Conservation (phyloP, 2,888 invertebrate genomes). For the Andrena marginata region DNA sequence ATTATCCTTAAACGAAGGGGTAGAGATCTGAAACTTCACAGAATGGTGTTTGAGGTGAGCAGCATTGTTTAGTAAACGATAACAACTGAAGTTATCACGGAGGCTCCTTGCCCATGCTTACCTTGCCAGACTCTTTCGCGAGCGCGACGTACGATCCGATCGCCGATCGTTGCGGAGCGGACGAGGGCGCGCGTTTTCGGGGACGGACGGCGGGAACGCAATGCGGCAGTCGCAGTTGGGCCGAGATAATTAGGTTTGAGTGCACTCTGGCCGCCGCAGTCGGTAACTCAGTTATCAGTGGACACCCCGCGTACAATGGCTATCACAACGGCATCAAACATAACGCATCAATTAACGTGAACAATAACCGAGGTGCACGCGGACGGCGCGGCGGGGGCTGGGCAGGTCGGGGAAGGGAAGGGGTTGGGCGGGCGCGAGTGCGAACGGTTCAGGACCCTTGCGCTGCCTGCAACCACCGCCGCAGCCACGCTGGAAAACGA, state of each 20-base stretch:
- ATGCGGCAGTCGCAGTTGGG: conserved; percentile 83
- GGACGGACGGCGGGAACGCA: conserved; percentile 74
- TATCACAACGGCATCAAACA: conserved; percentile 85
- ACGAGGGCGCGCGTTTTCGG: conserved; percentile 53
- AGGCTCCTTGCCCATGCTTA: too few relatives aligned
- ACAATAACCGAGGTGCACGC: conserved; percentile 83
- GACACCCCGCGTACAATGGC: conserved; percentile 85
- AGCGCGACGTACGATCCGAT: not conserved
- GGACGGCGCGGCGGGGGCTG: conserved; percentile 59
- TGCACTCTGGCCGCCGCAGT: conserved; percentile 85
- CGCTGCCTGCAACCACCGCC: conserved; percentile 26
- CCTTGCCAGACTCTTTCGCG: too few relatives aligned
- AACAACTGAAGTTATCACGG: too few relatives aligned
- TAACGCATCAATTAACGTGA: conserved; percentile 86
- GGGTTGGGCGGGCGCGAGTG: conserved; percentile 44
- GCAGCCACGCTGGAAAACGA: conserved; percentile 31
- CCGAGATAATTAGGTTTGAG: conserved; percentile 86
- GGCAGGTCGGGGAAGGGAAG: conserved; percentile 23
- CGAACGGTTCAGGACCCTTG: conserved; percentile 56
- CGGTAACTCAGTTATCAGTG: conserved; percentile 85
- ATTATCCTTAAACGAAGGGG: too few relatives aligned
- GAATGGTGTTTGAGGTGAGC: too few relatives aligned
- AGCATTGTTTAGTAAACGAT: too few relatives aligned
- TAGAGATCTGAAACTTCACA: too few relatives aligned
- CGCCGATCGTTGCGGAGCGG: conserved; percentile 7